Conservation (phyloP, 2,113 vertebrate species). For the Dermatemys mawii region DNA sequence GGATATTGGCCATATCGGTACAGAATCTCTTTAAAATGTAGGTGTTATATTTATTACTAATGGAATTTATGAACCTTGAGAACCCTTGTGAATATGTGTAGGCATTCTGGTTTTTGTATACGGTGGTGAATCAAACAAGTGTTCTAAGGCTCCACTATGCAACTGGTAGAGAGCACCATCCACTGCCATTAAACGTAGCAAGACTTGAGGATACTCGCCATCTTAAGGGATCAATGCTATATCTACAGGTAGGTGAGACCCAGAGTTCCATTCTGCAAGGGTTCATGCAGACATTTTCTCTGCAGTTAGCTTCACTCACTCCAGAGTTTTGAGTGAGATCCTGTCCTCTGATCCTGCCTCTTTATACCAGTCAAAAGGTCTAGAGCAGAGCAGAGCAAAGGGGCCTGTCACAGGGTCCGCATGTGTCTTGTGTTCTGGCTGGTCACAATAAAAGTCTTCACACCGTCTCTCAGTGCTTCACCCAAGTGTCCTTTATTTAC, state of each 20-base stretch:
- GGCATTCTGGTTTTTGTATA: background rate
- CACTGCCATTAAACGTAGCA: fast-evolving
- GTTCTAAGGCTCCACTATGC: background rate
- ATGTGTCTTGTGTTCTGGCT: too few relatives aligned
- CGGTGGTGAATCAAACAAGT: fast-evolving
- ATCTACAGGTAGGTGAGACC: background rate
- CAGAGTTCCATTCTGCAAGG: background rate
- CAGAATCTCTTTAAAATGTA: background rate
- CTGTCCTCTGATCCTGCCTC: background rate
- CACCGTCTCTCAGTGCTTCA: too few relatives aligned
- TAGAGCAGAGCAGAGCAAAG: fast-evolving
- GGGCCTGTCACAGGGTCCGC: too few relatives aligned
- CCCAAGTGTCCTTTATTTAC: too few relatives aligned
- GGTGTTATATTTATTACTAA: background rate
- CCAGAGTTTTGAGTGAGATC: background rate
- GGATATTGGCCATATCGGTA: background rate
- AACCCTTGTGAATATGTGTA: background rate
- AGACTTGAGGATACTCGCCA: fast-evolving
- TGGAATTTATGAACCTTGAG: background rate
- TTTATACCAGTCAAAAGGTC: background rate
- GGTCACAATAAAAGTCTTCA: too few relatives aligned
- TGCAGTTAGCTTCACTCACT: background rate
- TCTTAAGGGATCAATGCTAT: background rate
- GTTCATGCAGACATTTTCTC: background rate
- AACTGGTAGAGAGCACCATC: fast-evolving